These are phyloP conservation scores for Chloropsis cyanopogon DNA, from an alignment of 2,113 vertebrate genomes.

Conservation along the genomic window DNA sequence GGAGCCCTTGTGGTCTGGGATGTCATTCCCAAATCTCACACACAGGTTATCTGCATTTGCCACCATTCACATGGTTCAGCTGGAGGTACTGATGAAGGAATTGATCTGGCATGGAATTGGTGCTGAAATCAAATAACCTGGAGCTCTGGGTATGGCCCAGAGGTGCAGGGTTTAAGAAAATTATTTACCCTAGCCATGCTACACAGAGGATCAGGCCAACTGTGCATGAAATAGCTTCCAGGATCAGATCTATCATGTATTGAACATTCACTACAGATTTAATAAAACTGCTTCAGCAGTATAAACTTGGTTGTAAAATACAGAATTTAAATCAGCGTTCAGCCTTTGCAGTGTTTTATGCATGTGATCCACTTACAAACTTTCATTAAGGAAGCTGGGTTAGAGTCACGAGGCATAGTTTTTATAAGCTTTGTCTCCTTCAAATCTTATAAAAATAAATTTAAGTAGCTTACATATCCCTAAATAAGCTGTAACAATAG, in stretches of 20 bases:
- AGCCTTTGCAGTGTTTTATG: constrained; percentile 48
- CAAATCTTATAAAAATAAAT: constrained; percentile 66
- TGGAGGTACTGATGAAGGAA: background rate
- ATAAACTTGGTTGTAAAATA: constrained; percentile 61
- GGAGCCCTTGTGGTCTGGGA: background rate
- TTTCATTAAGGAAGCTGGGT: constrained; percentile 52
- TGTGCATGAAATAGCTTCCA: constrained; percentile 6
- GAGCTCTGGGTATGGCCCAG: background rate
- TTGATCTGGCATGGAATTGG: background rate
- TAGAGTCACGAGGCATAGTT: constrained; percentile 28
- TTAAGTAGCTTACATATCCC: constrained; percentile 59
- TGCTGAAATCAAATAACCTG: background rate
- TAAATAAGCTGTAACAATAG: constrained; percentile 62
- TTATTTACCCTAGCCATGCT: background rate
- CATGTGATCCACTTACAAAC: constrained; percentile 35
- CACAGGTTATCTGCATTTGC: background rate
- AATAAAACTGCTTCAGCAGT: constrained; percentile 59
- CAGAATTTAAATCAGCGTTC: constrained; percentile 62
- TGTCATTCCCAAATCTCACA: background rate
- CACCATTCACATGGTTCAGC: background rate
- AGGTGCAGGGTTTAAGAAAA: background rate
- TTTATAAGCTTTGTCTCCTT: constrained; percentile 67
- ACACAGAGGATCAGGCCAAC: background rate
- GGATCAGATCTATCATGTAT: background rate
- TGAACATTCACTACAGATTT: constrained; percentile 37